Evolutionary conservation across 2,113 vertebrate genomes (phyloP).

Genomic region (Tonatia bakeri): DNA sequence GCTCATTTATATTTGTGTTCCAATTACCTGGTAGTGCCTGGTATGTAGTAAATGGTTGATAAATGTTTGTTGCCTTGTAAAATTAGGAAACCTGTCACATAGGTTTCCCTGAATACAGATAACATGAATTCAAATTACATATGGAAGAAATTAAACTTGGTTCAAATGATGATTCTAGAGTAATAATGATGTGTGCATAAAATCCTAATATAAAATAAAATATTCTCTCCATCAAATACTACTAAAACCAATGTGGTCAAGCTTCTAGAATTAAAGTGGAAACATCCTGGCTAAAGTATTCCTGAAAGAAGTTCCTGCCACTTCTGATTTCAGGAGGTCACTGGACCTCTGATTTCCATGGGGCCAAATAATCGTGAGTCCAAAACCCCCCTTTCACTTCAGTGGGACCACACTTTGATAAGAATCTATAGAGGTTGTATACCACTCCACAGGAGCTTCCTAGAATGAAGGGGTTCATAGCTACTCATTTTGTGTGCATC

Average conservation of each 20-base stretch:
- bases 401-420: fast-evolving
- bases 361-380: not conserved
- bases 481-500: not conserved
- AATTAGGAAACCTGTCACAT: not conserved
- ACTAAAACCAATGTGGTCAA: fast-evolving
- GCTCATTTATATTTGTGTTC: fast-evolving
- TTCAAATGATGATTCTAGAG: too few relatives aligned
- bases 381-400: fast-evolving
- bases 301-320: not conserved
- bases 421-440: fast-evolving
- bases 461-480: not conserved
- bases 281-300: not conserved
- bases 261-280: not conserved
- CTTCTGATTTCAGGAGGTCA: not conserved
- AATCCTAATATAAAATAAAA: too few relatives aligned
- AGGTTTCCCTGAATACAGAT: not conserved
- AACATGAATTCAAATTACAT: not conserved
- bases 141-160: not conserved
- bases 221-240: not conserved
- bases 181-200: not conserved
- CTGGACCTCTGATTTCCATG: not conserved
- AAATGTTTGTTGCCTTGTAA: not conserved
- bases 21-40: not conserved
- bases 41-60: not conserved
- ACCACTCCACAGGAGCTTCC: too few relatives aligned